Conservation (phyloP, 2,113 vertebrate species). For the Pseudolaguvia tuberculata region DNA sequence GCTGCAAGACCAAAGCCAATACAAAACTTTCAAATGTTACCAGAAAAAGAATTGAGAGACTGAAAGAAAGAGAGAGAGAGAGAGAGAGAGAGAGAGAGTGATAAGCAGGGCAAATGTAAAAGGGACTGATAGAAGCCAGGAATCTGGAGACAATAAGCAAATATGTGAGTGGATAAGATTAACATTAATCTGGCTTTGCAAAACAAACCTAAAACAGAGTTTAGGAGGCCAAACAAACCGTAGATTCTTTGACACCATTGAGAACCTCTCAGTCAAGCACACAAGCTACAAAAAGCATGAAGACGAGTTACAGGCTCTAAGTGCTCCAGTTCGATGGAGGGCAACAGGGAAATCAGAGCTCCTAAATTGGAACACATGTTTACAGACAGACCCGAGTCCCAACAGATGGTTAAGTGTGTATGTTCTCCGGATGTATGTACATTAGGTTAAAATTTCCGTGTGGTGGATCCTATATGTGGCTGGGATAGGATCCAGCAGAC, state of each 20-base stretch:
- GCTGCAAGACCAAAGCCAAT: constrained; percentile 18
- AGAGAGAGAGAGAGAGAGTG: background rate
- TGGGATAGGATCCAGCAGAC: too few relatives aligned
- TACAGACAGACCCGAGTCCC: constrained; percentile 28
- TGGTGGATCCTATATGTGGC: too few relatives aligned
- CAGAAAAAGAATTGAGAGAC: background rate
- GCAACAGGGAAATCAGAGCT: constrained; percentile 34
- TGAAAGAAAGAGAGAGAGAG: background rate
- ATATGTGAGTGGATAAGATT: constrained; percentile 33
- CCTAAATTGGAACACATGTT: constrained; percentile 29
- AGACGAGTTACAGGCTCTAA: constrained; percentile 17
- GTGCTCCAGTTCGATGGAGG: background rate
- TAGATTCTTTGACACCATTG: background rate
- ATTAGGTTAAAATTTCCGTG: too few relatives aligned
- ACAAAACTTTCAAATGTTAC: constrained; percentile 20
- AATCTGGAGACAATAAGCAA: constrained; percentile 38
- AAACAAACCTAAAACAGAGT: constrained; percentile 5
- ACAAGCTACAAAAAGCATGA: background rate
- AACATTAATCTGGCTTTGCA: background rate
- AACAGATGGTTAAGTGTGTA: constrained; percentile 27
- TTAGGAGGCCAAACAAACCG: background rate
- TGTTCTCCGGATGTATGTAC: too few relatives aligned
- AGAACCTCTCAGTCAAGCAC: background rate
- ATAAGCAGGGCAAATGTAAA: constrained; percentile 1
- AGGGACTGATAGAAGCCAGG: constrained; percentile 43